Conservation (phyloP, 2,888 invertebrate genomes). For the Epiblema foenella region DNA sequence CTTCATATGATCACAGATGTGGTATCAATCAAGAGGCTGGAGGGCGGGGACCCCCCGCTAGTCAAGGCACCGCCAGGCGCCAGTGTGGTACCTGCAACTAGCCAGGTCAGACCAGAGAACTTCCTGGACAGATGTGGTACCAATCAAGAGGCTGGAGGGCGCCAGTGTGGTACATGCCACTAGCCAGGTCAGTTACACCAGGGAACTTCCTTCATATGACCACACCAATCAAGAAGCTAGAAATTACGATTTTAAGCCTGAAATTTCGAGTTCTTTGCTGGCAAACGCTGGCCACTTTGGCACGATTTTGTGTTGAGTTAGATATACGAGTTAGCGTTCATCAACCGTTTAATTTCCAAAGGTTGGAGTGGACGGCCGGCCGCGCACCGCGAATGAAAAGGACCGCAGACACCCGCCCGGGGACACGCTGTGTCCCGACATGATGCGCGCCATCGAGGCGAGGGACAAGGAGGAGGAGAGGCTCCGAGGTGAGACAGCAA, state of each 20-base stretch:
- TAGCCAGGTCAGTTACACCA: no score
- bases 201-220: no score
- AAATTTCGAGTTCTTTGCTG: no score
- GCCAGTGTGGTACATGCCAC: no score
- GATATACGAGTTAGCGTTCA: background rate
- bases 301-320: no score
- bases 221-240: background rate
- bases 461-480: conserved; percentile 61
- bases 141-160: no score
- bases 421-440: conserved; percentile 69
- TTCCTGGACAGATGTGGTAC: no score
- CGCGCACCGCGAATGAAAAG: conserved; percentile 63
- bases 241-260: no score
- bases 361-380: conserved; percentile 69
- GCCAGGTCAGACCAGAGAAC: conserved; percentile 61
- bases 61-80: conserved; percentile 63
- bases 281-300: no score
- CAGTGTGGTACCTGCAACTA: conserved; percentile 72
- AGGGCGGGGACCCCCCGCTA: conserved; percentile 62
- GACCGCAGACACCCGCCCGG: conserved; percentile 75
- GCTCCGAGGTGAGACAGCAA: conserved; percentile 61
- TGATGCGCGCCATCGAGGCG: conserved; percentile 65
- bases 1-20: no score
- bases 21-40: conserved; percentile 63
- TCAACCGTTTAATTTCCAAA: conserved; percentile 43